These are phyloP conservation scores for Ennomos quercinarius DNA, from an alignment of 2,888 invertebrate species.

Conservation along the genomic window DNA sequence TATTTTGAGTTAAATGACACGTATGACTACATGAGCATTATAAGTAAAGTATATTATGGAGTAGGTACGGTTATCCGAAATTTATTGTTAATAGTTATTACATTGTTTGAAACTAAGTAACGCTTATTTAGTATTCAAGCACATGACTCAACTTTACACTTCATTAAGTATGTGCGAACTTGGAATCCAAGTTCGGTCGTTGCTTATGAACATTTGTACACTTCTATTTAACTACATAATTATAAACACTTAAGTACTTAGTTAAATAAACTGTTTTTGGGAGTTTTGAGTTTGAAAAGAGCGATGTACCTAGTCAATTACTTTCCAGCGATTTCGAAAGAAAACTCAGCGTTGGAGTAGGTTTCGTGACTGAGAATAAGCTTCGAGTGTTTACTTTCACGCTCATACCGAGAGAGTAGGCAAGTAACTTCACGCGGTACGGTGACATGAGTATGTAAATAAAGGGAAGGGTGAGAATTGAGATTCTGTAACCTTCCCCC, in stretches of 20 bases:
- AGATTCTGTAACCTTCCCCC: conserved; percentile 26
- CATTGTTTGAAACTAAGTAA: too few species aligned
- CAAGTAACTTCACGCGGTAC: conserved; percentile 12
- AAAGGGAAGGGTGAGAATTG: conserved; percentile 25
- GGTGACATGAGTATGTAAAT: conserved; percentile 26
- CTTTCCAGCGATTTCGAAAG: conserved; percentile 31
- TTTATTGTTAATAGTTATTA: too few species aligned
- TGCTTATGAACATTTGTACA: too few species aligned
- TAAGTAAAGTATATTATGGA: too few species aligned
- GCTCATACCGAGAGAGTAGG: conserved; percentile 27
- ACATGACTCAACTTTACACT: not conserved
- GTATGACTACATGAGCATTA: too few species aligned
- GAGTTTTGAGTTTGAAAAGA: conserved; percentile 19
- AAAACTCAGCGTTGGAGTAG: conserved; percentile 41
- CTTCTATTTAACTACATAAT: not conserved
- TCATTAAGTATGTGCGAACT: conserved; percentile 1
- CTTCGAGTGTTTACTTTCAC: conserved; percentile 35
- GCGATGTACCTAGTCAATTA: conserved; percentile 28
- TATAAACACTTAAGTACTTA: too few species aligned
- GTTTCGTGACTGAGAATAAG: conserved; percentile 45
- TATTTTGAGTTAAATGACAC: not conserved
- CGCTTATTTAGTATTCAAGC: not conserved
- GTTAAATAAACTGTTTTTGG: not conserved
- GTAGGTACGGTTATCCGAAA: too few species aligned
- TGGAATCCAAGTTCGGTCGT: not conserved